A percentile compares a stretch with the other conserved stretches of the same genome.
Evolutionary conservation across 2,797 vertebrate genomes (phyloP).

Genomic region (Falco concolor): DNA sequence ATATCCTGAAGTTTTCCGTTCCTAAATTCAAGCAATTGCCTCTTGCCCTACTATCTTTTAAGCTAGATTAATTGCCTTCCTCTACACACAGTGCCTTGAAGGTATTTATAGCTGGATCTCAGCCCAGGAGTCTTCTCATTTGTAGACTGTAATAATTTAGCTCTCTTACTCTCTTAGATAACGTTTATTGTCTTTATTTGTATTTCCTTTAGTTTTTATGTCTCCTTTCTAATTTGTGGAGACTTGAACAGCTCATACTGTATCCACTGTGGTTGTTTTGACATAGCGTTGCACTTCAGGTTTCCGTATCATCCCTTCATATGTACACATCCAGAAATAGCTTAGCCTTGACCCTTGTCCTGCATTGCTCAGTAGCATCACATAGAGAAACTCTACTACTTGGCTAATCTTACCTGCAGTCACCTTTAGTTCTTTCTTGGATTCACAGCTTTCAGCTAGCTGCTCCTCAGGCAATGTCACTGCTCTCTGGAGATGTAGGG

Average conservation of each 20-base stretch:
- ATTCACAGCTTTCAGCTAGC: background rate
- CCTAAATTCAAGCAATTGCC: background rate
- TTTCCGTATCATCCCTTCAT: background rate
- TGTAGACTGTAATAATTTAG: constrained; percentile 26
- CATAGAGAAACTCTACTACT: background rate
- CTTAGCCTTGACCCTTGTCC: background rate
- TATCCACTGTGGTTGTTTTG: background rate
- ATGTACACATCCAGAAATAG: background rate
- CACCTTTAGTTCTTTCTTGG: background rate
- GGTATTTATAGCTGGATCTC: constrained; percentile 52
- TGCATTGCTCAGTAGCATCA: background rate
- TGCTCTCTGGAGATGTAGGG: background rate
- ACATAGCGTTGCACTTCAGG: background rate
- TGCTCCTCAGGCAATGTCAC: background rate
- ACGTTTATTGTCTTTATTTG: constrained; percentile 28
- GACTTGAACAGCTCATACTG: background rate
- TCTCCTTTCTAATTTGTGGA: background rate
- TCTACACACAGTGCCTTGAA: background rate
- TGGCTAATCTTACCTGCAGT: background rate
- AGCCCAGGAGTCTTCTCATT: constrained; percentile 10
- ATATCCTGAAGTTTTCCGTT: background rate
- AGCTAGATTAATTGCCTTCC: constrained; percentile 27
- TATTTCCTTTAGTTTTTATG: constrained; percentile 14
- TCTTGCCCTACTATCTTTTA: background rate
- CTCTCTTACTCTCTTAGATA: background rate